Percentiles rank a stretch among this genome's conserved stretches.
Conservation (phyloP, 2,797 vertebrate species). For the Cygnus olor region DNA sequence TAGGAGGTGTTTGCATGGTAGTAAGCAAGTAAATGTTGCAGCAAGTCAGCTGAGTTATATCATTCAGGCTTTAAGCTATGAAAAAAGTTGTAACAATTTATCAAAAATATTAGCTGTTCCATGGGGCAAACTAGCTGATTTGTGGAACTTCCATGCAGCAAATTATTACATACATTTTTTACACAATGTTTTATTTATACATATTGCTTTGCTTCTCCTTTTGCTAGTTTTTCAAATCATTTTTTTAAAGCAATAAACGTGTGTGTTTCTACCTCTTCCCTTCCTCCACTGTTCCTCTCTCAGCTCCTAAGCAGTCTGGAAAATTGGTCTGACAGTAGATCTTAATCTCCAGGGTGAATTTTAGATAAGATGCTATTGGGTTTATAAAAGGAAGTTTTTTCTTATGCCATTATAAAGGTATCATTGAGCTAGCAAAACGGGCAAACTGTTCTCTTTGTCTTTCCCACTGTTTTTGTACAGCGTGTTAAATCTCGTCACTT, state of each 20-base stretch:
- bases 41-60: neutral
- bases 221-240: accelerated
- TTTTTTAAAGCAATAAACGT: neutral
- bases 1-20: accelerated
- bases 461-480: neutral
- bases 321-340: slow-evolving; percentile 44
- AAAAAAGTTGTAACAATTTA: neutral
- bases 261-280: neutral
- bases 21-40: neutral
- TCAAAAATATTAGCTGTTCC: neutral
- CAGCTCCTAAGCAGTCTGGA: neutral
- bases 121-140: neutral
- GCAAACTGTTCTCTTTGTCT: neutral
- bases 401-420: neutral
- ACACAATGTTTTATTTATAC: neutral
- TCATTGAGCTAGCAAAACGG: neutral
- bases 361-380: neutral
- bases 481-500: neutral
- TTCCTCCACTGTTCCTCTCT: neutral
- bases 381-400: neutral
- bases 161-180: accelerated
- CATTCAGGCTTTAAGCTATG: neutral
- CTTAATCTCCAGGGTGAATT: slow-evolving; percentile 40
- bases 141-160: neutral
- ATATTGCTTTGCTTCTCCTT: neutral